Evolutionary conservation across 2,888 invertebrate species (phyloP).

Genomic region (Stenchaetothrips biformis): DNA sequence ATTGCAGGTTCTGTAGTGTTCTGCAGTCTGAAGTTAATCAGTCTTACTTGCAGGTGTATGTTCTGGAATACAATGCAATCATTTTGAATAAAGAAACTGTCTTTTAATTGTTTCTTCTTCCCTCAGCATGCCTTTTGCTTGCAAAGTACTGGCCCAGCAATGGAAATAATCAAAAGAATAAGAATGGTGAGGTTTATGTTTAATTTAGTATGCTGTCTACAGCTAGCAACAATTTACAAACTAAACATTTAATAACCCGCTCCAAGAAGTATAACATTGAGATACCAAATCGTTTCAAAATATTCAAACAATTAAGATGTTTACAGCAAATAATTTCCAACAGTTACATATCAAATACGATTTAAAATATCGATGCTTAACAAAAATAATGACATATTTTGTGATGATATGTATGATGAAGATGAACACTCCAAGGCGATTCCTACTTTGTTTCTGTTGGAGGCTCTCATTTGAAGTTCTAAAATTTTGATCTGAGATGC

Average conservation of each 20-base stretch:
- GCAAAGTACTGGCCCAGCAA: too few relatives aligned
- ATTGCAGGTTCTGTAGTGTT: slow-evolving; percentile 12
- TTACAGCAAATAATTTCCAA: slow-evolving; percentile 21
- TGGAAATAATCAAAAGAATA: background rate
- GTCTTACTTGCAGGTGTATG: background rate
- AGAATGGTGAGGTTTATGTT: background rate
- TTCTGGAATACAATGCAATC: background rate
- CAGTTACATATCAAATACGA: slow-evolving; percentile 19
- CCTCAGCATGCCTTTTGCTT: too few relatives aligned
- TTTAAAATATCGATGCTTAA: slow-evolving; percentile 20
- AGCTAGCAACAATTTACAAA: slow-evolving; percentile 16
- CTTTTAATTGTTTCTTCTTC: background rate
- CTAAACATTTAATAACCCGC: background rate
- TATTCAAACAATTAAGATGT: slow-evolving; percentile 9
- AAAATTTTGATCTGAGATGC: slow-evolving; percentile 3
- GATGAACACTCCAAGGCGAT: slow-evolving; percentile 10
- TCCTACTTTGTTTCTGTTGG: slow-evolving; percentile 14
- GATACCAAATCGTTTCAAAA: slow-evolving; percentile 19
- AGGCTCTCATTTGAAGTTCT: background rate
- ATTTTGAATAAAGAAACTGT: slow-evolving; percentile 16
- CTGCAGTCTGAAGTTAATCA: background rate
- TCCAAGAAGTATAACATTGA: slow-evolving; percentile 9
- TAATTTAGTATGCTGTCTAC: slow-evolving; percentile 15
- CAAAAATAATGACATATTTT: slow-evolving; percentile 23
- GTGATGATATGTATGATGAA: slow-evolving; percentile 21